Percentiles rank a stretch among this genome's conserved stretches.
Evolutionary conservation across 2,888 invertebrate genomes (phyloP).

Genomic region (Agrochola lota): DNA sequence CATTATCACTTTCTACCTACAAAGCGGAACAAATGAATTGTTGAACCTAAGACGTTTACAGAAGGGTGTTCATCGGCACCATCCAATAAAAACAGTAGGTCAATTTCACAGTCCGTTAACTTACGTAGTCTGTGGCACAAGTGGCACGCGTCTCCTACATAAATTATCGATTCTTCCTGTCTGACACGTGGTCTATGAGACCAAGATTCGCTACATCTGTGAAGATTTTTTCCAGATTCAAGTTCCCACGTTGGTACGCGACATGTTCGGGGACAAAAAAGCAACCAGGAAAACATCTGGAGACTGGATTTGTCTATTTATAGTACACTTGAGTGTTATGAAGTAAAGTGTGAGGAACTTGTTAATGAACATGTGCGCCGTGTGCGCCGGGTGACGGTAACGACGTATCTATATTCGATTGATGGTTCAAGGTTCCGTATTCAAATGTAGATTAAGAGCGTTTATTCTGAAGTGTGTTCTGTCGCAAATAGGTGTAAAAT

Average conservation of each 20-base stretch:
- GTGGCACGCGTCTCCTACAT: constrained; percentile 82
- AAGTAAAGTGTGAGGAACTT: constrained; percentile 80
- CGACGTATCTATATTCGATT: constrained; percentile 46
- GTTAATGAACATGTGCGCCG: constrained; percentile 71
- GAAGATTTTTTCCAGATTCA: constrained; percentile 72
- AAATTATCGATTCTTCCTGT: constrained; percentile 83
- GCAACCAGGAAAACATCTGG: constrained; percentile 86
- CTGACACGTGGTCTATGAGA: constrained; percentile 80
- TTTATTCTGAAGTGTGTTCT: too few species aligned
- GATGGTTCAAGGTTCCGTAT: constrained; percentile 38
- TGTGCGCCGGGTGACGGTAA: constrained; percentile 49
- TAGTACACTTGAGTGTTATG: constrained; percentile 77
- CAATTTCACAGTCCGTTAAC: constrained; percentile 84
- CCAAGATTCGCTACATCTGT: constrained; percentile 84
- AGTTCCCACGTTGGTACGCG: constrained; percentile 87
- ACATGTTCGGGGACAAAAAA: constrained; percentile 82
- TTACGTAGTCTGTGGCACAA: constrained; percentile 69
- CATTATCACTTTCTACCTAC: constrained; percentile 19
- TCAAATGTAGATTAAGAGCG: constrained; percentile 46
- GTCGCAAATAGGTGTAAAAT: too few species aligned
- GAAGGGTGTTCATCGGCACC: constrained; percentile 43
- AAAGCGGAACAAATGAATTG: constrained; percentile 58
- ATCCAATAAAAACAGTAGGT: constrained; percentile 75
- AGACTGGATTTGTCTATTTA: constrained; percentile 81
- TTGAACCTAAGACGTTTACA: constrained; percentile 47